Evolutionary conservation across 2,888 invertebrate genomes (phyloP), one percentile per base, ranked within the genome.

Genomic region (Sericinus montela): DNA sequence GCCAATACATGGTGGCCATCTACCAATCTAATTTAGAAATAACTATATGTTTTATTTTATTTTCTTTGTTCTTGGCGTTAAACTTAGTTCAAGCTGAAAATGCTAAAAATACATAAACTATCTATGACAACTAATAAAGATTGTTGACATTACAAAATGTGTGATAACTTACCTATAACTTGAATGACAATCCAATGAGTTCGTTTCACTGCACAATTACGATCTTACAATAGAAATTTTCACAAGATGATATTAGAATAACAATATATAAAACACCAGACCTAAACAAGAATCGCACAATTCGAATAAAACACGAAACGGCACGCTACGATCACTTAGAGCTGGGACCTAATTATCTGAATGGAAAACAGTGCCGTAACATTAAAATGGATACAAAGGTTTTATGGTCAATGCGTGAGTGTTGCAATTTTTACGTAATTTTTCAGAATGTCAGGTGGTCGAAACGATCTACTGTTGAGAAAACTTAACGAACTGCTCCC

Each of bases 361-460:
- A 59, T 53, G 57, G 54, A 48, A 51, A 54, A 47, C 62, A 58
- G 59, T 63, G 65, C 65, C 63, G 62, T 59, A 57, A 61, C 54
- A 57, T 58, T 41, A 52, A 63, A 58, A 64, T 67, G 64, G 65
- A 70, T 75, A 80, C 70, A 72, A 67, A 68, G 72, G 75, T 76
- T 76, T 80, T 68, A 77, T 79, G 84, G 83, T 80, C 81, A 75
- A 83, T 80, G 82, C 76, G 75, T 75, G 72, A 74, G 65, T 83
- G 82, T 82, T 80, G 83, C 80, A 87, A 85, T 86, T 84, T 88
- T 88, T 86, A 85, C 88, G 87, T 87, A 85, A 84, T 87, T 86
- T 87, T 84, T 86, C 81, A 80, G 82, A 63, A 67, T 78, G 77
- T 75, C 78, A 78, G 72, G 70, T 65, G 67, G 67, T 73, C 72